Evolutionary conservation across 2,797 vertebrate genomes (phyloP).

Genomic region (Morelia viridis): DNA sequence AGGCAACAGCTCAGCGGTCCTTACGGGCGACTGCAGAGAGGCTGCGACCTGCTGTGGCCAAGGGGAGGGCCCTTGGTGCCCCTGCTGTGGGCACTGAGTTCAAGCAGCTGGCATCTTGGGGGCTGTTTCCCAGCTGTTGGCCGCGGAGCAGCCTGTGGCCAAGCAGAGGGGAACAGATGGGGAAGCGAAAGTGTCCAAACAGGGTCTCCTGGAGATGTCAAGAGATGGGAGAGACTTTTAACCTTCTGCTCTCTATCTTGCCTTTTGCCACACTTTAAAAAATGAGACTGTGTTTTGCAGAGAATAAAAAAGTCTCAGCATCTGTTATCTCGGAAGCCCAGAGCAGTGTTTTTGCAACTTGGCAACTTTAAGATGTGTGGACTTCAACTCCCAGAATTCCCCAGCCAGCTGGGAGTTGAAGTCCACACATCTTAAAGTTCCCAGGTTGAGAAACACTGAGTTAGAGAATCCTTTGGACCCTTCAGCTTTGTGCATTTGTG

Average conservation of each 20-base stretch:
- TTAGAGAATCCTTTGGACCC: slow-evolving; percentile 26
- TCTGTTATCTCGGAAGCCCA: neutral
- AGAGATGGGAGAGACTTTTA: too few species aligned
- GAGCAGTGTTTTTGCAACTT: neutral
- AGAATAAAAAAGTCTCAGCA: neutral
- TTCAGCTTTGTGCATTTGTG: slow-evolving; percentile 60
- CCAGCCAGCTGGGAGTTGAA: too few species aligned
- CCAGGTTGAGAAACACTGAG: too few species aligned
- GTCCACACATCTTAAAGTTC: too few species aligned
- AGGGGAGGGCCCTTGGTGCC: neutral
- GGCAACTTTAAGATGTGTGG: too few species aligned
- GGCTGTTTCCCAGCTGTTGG: slow-evolving; percentile 13
- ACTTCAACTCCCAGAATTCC: too few species aligned
- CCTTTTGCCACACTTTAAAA: neutral
- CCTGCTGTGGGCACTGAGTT: neutral
- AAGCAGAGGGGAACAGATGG: neutral
- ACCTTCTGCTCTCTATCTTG: neutral
- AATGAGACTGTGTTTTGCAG: neutral
- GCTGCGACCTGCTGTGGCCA: neutral
- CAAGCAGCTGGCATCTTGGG: neutral
- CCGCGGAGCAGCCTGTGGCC: neutral
- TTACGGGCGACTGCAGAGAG: neutral
- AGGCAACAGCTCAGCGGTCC: neutral
- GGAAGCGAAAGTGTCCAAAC: neutral
- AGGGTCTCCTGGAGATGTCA: neutral